A percentile compares a stretch with the other conserved stretches of the same genome.
phyloP scores from a whole-genome alignment of 2,113 vertebrate species.

The Oryctolagus cuniculus region DNA sequence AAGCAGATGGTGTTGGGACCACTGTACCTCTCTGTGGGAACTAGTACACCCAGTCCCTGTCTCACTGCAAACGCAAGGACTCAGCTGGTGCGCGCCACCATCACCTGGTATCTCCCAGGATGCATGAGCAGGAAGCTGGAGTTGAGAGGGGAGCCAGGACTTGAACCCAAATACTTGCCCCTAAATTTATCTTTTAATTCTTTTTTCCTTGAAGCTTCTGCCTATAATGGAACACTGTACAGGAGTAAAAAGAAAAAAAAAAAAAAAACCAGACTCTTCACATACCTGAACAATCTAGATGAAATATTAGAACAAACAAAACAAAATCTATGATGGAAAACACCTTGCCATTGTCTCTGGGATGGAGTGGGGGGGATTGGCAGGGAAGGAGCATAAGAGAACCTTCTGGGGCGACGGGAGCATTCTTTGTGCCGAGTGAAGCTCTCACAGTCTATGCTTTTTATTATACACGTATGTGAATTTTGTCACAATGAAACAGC shows the following conservation, averaged over 20 bases:
- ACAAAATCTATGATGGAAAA: neutral
- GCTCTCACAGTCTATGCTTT: neutral
- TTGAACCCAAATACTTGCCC: no score
- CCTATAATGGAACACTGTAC: neutral
- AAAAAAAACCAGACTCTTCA: neutral
- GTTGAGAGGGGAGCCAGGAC: no score
- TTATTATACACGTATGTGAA: neutral
- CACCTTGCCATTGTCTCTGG: neutral
- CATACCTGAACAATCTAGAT: neutral
- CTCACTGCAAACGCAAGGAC: neutral
- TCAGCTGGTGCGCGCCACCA: neutral
- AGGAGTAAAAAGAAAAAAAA: no score
- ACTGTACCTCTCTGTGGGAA: neutral
- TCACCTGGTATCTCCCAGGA: no score
- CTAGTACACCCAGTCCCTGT: neutral
- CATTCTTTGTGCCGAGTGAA: neutral
- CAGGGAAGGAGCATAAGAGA: neutral
- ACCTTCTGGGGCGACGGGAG: neutral
- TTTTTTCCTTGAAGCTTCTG: no score
- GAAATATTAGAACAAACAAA: slow-evolving; percentile 32
- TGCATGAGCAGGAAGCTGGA: no score
- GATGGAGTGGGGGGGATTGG: neutral
- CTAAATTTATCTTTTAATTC: no score
- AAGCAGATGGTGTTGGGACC: neutral
- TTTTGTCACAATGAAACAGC: neutral